A percentile compares a stretch with the other conserved stretches of the same genome.
Evolutionary conservation across 2,797 vertebrate species (phyloP).

Genomic region (Pipistrellus nathusii): DNA sequence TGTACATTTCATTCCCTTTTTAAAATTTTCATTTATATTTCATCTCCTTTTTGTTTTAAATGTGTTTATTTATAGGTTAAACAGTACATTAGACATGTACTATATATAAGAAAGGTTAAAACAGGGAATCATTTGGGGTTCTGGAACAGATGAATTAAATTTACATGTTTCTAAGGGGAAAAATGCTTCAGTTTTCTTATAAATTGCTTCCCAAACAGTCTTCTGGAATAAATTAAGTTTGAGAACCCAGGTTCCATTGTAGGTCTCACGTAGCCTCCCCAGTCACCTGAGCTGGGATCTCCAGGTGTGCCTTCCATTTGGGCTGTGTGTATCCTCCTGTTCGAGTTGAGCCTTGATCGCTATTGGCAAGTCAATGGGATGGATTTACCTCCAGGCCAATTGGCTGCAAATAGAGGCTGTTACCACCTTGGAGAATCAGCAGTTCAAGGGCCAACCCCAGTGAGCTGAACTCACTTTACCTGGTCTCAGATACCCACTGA

Average conservation of each 20-base stretch:
- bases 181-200: not conserved
- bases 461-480: not conserved
- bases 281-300: not conserved
- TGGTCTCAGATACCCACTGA: not conserved
- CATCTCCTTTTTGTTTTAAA: not conserved
- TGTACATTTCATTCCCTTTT: not conserved
- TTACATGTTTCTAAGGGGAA: not conserved
- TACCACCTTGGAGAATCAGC: not conserved
- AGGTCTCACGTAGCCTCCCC: not conserved
- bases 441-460: not conserved
- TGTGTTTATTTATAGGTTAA: not conserved
- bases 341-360: not conserved
- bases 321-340: not conserved
- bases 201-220: not conserved
- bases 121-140: not conserved
- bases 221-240: not conserved
- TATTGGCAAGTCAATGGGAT: not conserved
- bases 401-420: not conserved
- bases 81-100: not conserved
- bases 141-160: not conserved
- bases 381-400: not conserved
- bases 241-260: not conserved
- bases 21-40: not conserved
- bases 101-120: not conserved
- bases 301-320: not conserved